These are phyloP conservation scores for Odontophorus gujanensis DNA, from an alignment of 2,113 vertebrate species.

Conservation along the genomic window DNA sequence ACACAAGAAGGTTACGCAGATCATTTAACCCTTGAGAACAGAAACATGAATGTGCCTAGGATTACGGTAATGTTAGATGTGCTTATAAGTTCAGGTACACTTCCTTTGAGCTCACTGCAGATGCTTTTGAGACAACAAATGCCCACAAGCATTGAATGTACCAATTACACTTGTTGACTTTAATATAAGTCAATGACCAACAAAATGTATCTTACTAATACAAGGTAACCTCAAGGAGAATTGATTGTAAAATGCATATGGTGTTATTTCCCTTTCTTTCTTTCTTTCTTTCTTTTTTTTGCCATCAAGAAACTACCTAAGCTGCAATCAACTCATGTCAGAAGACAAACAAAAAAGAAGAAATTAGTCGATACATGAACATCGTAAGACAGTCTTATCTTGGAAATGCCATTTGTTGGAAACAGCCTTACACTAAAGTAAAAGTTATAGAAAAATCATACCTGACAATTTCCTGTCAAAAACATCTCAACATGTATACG, in stretches of 20 bases:
- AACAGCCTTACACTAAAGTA: slow-evolving; percentile 60
- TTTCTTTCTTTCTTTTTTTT: slow-evolving; percentile 53
- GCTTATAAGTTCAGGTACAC: slow-evolving; percentile 30
- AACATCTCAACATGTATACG: slow-evolving; percentile 52
- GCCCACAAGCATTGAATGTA: slow-evolving; percentile 71
- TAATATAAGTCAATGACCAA: slow-evolving; percentile 74
- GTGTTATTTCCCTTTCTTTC: slow-evolving; percentile 78
- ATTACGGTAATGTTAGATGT: slow-evolving; percentile 33
- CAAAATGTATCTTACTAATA: slow-evolving; percentile 69
- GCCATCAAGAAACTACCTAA: slow-evolving; percentile 75
- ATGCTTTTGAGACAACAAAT: slow-evolving; percentile 68
- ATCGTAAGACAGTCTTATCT: slow-evolving; percentile 35
- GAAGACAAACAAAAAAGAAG: slow-evolving; percentile 47
- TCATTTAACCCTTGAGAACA: background rate
- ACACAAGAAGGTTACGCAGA: slow-evolving; percentile 8
- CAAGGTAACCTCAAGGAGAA: slow-evolving; percentile 69
- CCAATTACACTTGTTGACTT: slow-evolving; percentile 60
- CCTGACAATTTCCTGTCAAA: slow-evolving; percentile 36
- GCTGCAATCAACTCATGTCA: slow-evolving; percentile 72
- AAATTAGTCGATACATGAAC: slow-evolving; percentile 61
- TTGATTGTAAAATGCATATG: slow-evolving; percentile 73
- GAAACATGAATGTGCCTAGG: slow-evolving; percentile 22
- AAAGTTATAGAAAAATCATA: slow-evolving; percentile 64
- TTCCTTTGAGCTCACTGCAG: slow-evolving; percentile 55
- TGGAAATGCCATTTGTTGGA: slow-evolving; percentile 68